Base-by-base conservation (phyloP, 2,113 vertebrate genomes). In the western clawed frog (Xenopus tropicalis) region DNA sequence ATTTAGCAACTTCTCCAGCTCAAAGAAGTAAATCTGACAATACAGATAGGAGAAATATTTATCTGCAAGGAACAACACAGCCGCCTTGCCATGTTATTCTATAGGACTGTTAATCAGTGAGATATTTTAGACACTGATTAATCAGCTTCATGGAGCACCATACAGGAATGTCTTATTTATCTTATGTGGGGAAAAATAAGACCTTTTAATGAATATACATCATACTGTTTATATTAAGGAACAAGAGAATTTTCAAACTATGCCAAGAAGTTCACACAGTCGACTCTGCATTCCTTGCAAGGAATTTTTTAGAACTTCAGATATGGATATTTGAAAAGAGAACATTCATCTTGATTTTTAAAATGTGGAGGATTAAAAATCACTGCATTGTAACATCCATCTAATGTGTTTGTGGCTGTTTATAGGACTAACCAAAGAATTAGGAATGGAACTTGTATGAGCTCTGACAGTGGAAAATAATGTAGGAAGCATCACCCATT, bases 381-480 rank as follows among this genome's bases (percentile, higher is more conserved):
- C 4, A 23, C 16, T 24, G 22, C 22, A 59, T 23, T 59, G 21
- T 59, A 22, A 13, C 57, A 23, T 23, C 22, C 20, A 23, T 22
- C 21, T 59, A 13, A 24, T 22, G 57, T 59, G 57, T 23, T 59
- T 59, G 3, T 11, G 11, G 48, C 56, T 61, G 64, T 62, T 74
- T 74, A 43, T 61, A 57, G 52, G 65, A 21, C 16, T 56, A 58
- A 44, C 58, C 59, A 62, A n/a, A 37, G 24, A 63, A 56, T 68
- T 46, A 44, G 52, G 64, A 67, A 67, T 29, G 37, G 11, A 68
- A 51, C 58, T 59, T 56, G 54, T 44, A 51, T 69, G 66, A 43
- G 73, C 66, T 43, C 51, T 76, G 73, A 69, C 59, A 61, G 58
- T 42, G 61, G 72, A 76, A 46, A 76, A 69, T 63, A 76, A 76